A percentile compares a stretch with the other conserved stretches of the same genome.
These are phyloP conservation scores for Xenopus laevis DNA, from an alignment of 2,113 vertebrate species.

Conservation along the genomic window DNA sequence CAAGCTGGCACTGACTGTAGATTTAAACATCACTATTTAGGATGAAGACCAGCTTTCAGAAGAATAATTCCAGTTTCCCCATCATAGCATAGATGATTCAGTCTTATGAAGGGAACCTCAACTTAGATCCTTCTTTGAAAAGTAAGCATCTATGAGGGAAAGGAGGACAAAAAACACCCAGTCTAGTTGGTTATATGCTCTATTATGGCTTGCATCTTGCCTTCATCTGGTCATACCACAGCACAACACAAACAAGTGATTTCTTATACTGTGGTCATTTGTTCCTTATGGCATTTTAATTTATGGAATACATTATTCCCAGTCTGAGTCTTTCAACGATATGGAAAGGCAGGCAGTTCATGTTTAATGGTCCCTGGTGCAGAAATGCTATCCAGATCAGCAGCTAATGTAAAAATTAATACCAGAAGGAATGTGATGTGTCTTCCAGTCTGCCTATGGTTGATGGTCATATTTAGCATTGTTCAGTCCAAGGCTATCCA, in stretches of 20 bases:
- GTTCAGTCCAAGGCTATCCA: slow-evolving; percentile 74
- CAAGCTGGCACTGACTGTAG: slow-evolving; percentile 26
- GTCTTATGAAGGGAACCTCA: slow-evolving; percentile 22
- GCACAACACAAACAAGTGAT: slow-evolving; percentile 68
- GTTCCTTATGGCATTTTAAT: slow-evolving; percentile 53
- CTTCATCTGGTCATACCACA: slow-evolving; percentile 60
- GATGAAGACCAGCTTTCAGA: background rate
- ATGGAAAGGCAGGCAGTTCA: slow-evolving; percentile 74
- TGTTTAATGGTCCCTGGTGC: slow-evolving; percentile 75
- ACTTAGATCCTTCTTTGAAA: slow-evolving; percentile 49
- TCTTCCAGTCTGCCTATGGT: slow-evolving; percentile 65
- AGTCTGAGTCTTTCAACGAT: slow-evolving; percentile 60
- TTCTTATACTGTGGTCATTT: slow-evolving; percentile 51
- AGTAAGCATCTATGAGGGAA: slow-evolving; percentile 52
- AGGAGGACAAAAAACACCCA: slow-evolving; percentile 10
- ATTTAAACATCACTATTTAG: slow-evolving; percentile 4
- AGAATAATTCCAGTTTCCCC: background rate
- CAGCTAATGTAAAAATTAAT: slow-evolving; percentile 72
- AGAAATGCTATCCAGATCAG: slow-evolving; percentile 74
- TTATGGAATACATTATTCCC: slow-evolving; percentile 59
- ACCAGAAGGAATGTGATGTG: slow-evolving; percentile 72
- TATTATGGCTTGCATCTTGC: slow-evolving; percentile 64
- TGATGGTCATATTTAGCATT: slow-evolving; percentile 58
- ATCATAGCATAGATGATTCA: background rate
- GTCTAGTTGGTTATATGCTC: slow-evolving; percentile 23